phyloP scores from a whole-genome alignment of 1,140 invertebrate species.

The Brachystomella parvula region DNA sequence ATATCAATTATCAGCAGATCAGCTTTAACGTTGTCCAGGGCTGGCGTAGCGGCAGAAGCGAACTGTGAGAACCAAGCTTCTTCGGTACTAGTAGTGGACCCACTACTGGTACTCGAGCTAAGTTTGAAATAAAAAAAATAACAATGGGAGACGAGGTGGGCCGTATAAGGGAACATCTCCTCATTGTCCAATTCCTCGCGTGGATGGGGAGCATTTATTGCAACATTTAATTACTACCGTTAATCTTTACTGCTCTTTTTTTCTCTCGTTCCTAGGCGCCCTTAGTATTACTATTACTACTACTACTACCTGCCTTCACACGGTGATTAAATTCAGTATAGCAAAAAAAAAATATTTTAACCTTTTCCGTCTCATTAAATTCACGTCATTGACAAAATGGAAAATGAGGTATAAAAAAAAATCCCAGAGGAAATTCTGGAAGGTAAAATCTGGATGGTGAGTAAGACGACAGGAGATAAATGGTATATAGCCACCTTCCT shows the following conservation, averaged over 20 bases:
- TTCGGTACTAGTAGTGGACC: background rate
- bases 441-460: too few species aligned
- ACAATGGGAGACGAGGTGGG: too few species aligned
- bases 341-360: background rate
- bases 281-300: background rate
- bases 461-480: background rate
- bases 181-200: background rate
- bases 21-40: too few species aligned
- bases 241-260: background rate
- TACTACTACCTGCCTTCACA: background rate
- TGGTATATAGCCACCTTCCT: too few species aligned
- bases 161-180: too few species aligned
- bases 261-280: background rate
- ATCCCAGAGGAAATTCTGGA: background rate
- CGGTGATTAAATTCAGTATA: background rate
- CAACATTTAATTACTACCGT: background rate
- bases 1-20: too few species aligned
- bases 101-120: background rate
- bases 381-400: background rate
- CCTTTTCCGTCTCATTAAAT: background rate
- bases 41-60: too few species aligned
- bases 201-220: background rate
- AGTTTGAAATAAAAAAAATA: too few species aligned
- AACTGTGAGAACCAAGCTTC: too few species aligned
- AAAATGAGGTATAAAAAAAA: background rate